Base-by-base conservation (phyloP, 2,113 vertebrate species). In the Herpailurus yagouaroundi region DNA sequence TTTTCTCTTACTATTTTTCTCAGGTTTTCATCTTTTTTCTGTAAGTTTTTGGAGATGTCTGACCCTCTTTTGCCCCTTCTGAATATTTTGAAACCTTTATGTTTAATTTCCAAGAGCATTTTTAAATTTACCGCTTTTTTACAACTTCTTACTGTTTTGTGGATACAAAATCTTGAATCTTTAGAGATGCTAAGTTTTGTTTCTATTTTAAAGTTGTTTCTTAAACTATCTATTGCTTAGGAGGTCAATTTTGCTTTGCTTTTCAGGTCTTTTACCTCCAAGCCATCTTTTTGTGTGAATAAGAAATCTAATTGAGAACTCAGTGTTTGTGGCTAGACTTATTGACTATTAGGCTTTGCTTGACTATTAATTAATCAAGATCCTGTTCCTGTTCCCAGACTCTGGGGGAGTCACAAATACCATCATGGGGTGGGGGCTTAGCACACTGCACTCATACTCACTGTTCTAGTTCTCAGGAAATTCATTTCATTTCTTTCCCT, bases 401-500 rank as follows among this genome's bases (percentile, higher is more conserved):
- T 60, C 38, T 60, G 33, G 25, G 48, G 79, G 36, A 87, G 38
- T 74, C 57, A 29, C 5, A 52, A 29, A 21, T 88, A 48, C 38
- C 77, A n/a, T 66, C 68, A 23, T 69, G 69, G 23, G 23, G 6
- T 64, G 11, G 23, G 14, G 38, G 9, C 12, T 38, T 66, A 64
- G 29, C 9, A 50, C 23, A 79, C 2, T 23, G 29, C 5, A 77
- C 27, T 11, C 60, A 57, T n/a, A 83, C 33, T 74, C 31, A 79
- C 27, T 69, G 21, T 10, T 71, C 21, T 27, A 13, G 50, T 91
- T 50, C 55, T 93, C 33, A 86, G 36, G 55, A 89, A 97, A 85
- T 84, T 31, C 69, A 96, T 96, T 98, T 97, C 77, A 82, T 96
- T 80, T 97, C 29, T 85, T 38, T 38, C 55, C 23, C 41, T 68